Conservation (phyloP, 2,113 vertebrate species). For the Nothobranchius kuhntae region DNA sequence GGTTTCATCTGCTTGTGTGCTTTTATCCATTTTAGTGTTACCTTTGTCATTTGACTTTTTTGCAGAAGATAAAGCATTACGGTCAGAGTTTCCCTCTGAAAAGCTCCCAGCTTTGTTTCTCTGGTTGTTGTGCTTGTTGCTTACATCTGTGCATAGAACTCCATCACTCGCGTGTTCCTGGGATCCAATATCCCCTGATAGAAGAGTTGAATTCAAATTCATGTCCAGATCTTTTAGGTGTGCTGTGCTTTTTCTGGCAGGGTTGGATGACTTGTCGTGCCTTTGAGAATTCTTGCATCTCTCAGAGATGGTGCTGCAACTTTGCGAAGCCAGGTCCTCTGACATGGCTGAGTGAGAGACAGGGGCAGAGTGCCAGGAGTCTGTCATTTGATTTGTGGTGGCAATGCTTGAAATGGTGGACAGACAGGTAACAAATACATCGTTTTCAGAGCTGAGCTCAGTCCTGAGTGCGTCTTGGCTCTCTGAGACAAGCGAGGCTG, state of each 20-base stretch:
- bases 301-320: conserved; percentile 52
- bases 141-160: conserved; percentile 26
- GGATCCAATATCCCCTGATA: conserved; percentile 36
- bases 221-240: conserved; percentile 56
- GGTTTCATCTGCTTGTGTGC: conserved; percentile 64
- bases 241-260: conserved; percentile 56
- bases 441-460: conserved; percentile 74
- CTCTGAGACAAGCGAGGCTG: conserved; percentile 27
- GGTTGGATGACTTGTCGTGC: conserved; percentile 2
- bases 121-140: conserved; percentile 47
- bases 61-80: background rate
- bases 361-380: conserved; percentile 62
- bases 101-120: conserved; percentile 22
- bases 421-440: conserved; percentile 74
- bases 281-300: conserved; percentile 31
- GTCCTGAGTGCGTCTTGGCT: conserved; percentile 45
- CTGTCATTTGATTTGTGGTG: conserved; percentile 58
- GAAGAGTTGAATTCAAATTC: conserved; percentile 69
- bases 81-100: conserved; percentile 10
- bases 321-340: conserved; percentile 72
- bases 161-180: conserved; percentile 53
- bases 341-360: conserved; percentile 66
- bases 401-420: conserved; percentile 71
- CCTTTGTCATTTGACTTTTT: conserved; percentile 25
- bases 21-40: conserved; percentile 62